phyloP scores from a whole-genome alignment of 2,888 invertebrate species.

The Criorhina ranunculi region DNA sequence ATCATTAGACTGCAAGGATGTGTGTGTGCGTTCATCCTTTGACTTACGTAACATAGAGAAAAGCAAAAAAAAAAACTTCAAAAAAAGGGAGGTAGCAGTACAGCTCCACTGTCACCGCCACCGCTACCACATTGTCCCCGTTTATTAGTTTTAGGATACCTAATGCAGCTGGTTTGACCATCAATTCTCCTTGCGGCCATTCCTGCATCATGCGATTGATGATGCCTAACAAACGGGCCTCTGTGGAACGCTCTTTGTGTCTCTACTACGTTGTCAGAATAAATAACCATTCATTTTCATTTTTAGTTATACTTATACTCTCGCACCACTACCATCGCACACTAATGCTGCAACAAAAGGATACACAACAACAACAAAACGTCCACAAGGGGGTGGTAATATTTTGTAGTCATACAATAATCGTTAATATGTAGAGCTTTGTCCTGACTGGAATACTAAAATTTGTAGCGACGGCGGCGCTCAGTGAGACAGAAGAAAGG shows the following conservation, averaged over 20 bases:
- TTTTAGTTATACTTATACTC: conserved; percentile 34
- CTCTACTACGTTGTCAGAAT: conserved; percentile 60
- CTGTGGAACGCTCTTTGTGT: neutral
- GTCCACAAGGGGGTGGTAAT: conserved; percentile 29
- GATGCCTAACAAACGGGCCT: conserved; percentile 53
- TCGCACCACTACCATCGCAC: neutral
- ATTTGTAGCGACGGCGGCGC: conserved; percentile 37
- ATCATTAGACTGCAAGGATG: conserved; percentile 34
- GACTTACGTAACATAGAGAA: conserved; percentile 6
- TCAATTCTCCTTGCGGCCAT: conserved; percentile 31
- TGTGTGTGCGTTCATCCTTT: conserved; percentile 1
- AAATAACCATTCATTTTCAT: conserved; percentile 65
- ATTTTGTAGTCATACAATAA: conserved; percentile 74
- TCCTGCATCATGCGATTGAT: conserved; percentile 65
- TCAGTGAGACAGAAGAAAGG: neutral
- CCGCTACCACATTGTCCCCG: conserved; percentile 2
- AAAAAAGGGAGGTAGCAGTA: neutral
- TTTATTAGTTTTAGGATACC: conserved; percentile 59
- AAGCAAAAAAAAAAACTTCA: conserved; percentile 15
- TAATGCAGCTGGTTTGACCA: conserved; percentile 58
- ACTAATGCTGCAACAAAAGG: conserved; percentile 43
- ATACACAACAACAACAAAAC: conserved; percentile 44
- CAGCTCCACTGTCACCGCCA: neutral
- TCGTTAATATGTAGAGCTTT: conserved; percentile 73
- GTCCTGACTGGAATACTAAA: conserved; percentile 72